Conservation (phyloP, 2,797 vertebrate species). For the Anas georgica region DNA sequence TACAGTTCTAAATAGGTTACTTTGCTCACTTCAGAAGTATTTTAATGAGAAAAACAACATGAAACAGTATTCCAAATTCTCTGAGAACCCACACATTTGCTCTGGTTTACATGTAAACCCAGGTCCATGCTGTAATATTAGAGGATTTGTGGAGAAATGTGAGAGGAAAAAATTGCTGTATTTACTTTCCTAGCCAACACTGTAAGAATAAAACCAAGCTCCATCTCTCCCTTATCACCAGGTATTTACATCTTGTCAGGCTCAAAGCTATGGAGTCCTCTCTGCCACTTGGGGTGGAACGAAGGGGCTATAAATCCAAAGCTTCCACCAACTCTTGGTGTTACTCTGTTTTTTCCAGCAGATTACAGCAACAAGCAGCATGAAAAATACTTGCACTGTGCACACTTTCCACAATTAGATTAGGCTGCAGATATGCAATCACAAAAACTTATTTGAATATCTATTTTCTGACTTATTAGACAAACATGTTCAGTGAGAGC, state of each 20-base stretch:
- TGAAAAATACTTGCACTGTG: background rate
- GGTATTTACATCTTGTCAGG: background rate
- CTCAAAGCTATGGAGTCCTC: background rate
- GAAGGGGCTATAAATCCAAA: background rate
- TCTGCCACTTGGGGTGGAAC: background rate
- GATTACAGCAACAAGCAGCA: background rate
- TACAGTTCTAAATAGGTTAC: background rate
- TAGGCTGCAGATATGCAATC: rapidly evolving
- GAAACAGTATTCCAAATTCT: background rate
- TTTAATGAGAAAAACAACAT: background rate
- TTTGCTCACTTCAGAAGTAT: background rate
- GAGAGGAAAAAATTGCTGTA: background rate
- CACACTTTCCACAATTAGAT: background rate
- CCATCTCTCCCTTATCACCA: background rate
- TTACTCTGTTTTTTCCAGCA: background rate
- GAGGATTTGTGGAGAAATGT: background rate
- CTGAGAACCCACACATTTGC: background rate
- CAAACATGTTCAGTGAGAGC: background rate
- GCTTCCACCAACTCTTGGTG: background rate
- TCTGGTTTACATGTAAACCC: background rate
- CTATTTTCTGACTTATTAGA: background rate
- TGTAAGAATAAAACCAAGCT: background rate
- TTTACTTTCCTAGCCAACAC: background rate
- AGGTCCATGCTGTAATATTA: background rate
- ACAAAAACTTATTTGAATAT: background rate